These are phyloP conservation scores for Eupeodes luniger DNA, from an alignment of 2,888 invertebrate genomes.

Conservation along the genomic window DNA sequence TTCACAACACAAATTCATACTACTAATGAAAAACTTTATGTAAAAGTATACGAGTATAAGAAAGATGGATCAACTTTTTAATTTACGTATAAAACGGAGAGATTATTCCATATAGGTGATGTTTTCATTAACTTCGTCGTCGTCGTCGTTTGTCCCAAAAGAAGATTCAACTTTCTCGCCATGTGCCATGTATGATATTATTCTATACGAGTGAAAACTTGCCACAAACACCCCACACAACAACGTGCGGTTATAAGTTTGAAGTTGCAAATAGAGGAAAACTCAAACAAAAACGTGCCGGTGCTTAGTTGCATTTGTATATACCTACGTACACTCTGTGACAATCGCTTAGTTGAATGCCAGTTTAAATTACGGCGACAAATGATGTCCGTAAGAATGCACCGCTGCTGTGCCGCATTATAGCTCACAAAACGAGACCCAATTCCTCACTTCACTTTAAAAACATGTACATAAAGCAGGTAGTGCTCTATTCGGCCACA, in stretches of 20 bases:
- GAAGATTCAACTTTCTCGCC: conserved; percentile 58
- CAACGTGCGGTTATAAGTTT: neutral
- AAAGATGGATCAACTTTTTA: neutral
- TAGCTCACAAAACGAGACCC: conserved; percentile 4
- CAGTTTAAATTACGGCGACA: conserved; percentile 24
- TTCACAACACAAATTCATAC: too few species aligned
- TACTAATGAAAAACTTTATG: too few species aligned
- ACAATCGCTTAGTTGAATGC: conserved; percentile 18
- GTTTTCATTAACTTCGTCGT: neutral
- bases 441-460: neutral
- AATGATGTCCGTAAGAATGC: neutral
- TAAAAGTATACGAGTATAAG: too few species aligned
- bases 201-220: conserved; percentile 27
- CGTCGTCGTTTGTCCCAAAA: neutral
- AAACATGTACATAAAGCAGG: neutral
- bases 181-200: neutral
- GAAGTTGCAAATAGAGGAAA: neutral
- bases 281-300: neutral
- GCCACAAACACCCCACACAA: conserved; percentile 14
- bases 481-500: neutral
- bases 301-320: neutral
- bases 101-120: neutral
- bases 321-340: neutral
- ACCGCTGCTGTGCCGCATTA: neutral
- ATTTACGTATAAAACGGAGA: neutral